Conservation (phyloP, 2,113 vertebrate genomes). For the Cephalophus harveyi region DNA sequence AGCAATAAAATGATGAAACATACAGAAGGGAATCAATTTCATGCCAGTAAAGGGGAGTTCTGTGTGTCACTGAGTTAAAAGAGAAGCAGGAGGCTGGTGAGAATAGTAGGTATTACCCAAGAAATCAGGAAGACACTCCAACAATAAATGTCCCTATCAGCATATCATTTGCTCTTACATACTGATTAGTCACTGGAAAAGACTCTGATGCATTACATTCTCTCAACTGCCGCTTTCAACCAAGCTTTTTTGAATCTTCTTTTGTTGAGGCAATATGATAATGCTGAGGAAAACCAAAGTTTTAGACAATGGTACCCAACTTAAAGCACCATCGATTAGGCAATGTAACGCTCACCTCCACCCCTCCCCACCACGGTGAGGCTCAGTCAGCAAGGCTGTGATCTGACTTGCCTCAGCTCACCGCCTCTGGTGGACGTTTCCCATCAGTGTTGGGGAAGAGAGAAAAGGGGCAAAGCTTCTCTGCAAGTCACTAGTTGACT, state of each 20-base stretch:
- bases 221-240: background rate
- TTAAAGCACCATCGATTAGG: background rate
- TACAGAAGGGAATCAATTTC: background rate
- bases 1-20: background rate
- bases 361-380: rapidly evolving
- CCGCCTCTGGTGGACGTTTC: background rate
- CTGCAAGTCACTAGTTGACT: background rate
- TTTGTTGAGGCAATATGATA: background rate
- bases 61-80: background rate
- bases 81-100: background rate
- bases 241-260: background rate
- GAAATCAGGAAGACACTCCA: background rate
- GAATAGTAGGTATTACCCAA: background rate
- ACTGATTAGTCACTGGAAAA: too few relatives aligned
- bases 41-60: background rate
- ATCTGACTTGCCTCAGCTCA: background rate
- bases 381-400: background rate
- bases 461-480: background rate
- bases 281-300: background rate
- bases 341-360: too few relatives aligned
- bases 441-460: background rate
- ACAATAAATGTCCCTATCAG: too few relatives aligned
- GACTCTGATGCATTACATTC: too few relatives aligned
- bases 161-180: rapidly evolving
- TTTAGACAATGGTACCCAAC: background rate